Evolutionary conservation across 2,797 vertebrate species (phyloP), one percentile per base, ranked within the genome.

Genomic region (Cuniculus paca): DNA sequence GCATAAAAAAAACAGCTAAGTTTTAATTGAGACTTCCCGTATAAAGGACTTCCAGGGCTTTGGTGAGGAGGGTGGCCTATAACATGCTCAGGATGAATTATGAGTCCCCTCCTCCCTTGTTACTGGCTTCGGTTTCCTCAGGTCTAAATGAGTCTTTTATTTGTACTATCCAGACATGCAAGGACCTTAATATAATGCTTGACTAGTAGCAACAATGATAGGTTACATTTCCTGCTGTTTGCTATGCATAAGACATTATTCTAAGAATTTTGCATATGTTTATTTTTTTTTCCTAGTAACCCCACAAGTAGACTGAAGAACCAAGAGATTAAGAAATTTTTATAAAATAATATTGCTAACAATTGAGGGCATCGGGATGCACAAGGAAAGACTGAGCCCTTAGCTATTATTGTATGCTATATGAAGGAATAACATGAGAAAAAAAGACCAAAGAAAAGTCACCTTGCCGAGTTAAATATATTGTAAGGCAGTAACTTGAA

Each of bases 201-300:
- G 42, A 6, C 28, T 72, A 12, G 42, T 52, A 31, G 28, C n/a
- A 58, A 60, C 77, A 90, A 39, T 54, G 26, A 48, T 34, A 54
- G 68, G 24, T 34, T 68, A 31, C 13, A 31, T 36, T 88, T 42
- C 78, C 5, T 56, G 52, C 22, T 86, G 31, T 52, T 81, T 84
- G 9, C 48, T 48, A 72, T 20, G 36, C 54, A 61, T 39, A n/a
- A 83, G 52, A 7, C 52, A 60, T 68, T 85, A 13, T 82, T 68
- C 82, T 70, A 48, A 56, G 39, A 28, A 74, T 42, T 85, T 83
- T 65, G 42, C n/a, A 45, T 80, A 45, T 80, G 74, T 93, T 82
- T 79, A 16, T 58, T 72, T 90, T 94, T 90, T 94, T 54, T 94
- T 83, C 65, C 79, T 83, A 75, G 48, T 63, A 88, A 87, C 8